A percentile compares a stretch with the other conserved stretches of the same genome.
Conservation (phyloP, 2,797 vertebrate genomes). For the Pangasius krempfi region DNA sequence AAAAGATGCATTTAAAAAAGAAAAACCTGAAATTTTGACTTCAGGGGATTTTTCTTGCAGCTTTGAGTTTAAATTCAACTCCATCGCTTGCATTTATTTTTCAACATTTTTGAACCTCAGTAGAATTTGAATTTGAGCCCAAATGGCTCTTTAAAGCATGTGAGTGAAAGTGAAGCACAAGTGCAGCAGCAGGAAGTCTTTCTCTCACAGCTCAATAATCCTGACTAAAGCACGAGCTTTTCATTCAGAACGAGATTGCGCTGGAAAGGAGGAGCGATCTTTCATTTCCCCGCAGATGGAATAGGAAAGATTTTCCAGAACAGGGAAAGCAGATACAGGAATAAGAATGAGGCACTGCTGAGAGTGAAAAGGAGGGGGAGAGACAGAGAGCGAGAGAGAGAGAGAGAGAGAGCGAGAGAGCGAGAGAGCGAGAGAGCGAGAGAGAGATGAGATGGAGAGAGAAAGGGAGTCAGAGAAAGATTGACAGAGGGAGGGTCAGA, state of each 20-base stretch:
- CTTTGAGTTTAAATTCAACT: too few species aligned
- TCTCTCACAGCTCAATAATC: conserved; percentile 16
- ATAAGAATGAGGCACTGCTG: background rate
- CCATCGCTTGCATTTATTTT: too few species aligned
- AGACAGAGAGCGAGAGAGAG: background rate
- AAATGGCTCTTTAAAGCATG: background rate
- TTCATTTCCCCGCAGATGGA: background rate
- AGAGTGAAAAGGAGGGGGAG: background rate
- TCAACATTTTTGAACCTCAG: too few species aligned
- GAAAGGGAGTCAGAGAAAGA: background rate
- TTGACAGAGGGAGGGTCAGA: background rate
- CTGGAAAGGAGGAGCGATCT: conserved; percentile 14
- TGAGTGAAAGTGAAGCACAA: background rate
- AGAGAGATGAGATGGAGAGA: background rate
- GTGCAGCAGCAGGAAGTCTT: background rate
- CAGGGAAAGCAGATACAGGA: conserved; percentile 1
- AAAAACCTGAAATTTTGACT: too few species aligned
- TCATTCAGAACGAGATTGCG: conserved; percentile 18
- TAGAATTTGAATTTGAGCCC: too few species aligned
- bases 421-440: background rate
- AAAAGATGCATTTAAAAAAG: too few species aligned
- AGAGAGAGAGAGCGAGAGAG: too few species aligned
- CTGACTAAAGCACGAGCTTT: background rate
- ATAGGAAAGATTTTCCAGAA: background rate
- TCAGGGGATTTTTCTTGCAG: too few species aligned